Conservation (phyloP, 2,113 vertebrate genomes). For the Grus americana region DNA sequence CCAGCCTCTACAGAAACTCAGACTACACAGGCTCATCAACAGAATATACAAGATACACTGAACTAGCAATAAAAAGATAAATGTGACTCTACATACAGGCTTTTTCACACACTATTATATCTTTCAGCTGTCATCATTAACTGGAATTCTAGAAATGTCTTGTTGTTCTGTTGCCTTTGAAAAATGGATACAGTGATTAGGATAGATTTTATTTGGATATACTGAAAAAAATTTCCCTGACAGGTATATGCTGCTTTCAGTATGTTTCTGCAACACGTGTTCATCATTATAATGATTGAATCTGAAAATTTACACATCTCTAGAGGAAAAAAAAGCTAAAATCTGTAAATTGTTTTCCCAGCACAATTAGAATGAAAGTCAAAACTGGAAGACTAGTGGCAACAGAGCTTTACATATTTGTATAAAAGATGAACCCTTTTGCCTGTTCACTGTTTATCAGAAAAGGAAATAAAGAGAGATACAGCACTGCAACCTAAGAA, state of each 20-base stretch:
- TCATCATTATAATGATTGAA: constrained; percentile 63
- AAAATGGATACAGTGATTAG: constrained; percentile 47
- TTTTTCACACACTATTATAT: constrained; percentile 21
- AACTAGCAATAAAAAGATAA: constrained; percentile 36
- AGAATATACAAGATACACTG: not conserved
- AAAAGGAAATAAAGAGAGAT: not conserved
- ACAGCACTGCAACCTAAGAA: not conserved
- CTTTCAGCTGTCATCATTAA: constrained; percentile 59
- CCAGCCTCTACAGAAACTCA: not conserved
- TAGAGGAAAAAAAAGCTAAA: constrained; percentile 14
- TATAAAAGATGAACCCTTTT: constrained; percentile 40
- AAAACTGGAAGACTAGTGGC: constrained; percentile 54
- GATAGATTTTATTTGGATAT: constrained; percentile 27
- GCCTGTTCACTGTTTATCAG: constrained; percentile 29
- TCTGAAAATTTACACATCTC: constrained; percentile 62
- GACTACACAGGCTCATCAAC: constrained; percentile 5
- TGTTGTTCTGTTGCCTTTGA: constrained; percentile 31
- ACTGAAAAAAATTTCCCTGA: constrained; percentile 37
- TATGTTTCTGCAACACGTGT: constrained; percentile 44
- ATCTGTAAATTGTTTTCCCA: constrained; percentile 62
- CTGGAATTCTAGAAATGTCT: not conserved
- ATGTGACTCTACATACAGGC: not conserved
- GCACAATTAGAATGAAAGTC: constrained; percentile 71
- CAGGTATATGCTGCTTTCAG: constrained; percentile 51
- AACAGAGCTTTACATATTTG: constrained; percentile 58